Evolutionary conservation across 2,888 invertebrate species (phyloP).

Genomic region (Morpho deidamia): DNA sequence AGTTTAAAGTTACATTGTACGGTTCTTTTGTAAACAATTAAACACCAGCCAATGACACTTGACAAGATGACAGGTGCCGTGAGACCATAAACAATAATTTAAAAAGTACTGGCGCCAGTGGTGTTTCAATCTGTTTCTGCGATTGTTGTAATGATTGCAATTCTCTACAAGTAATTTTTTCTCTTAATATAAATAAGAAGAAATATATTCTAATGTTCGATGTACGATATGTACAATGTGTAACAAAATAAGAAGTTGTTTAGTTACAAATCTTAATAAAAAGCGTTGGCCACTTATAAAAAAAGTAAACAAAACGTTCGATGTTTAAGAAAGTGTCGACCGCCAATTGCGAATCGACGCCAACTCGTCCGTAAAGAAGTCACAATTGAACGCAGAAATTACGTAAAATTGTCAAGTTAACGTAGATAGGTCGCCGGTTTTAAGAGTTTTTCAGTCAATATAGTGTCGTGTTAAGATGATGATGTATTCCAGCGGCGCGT

Average conservation of each 20-base stretch:
- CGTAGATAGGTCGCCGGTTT: background rate
- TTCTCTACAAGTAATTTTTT: too few relatives aligned
- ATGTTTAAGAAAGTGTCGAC: constrained; percentile 27
- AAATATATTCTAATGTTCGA: too few relatives aligned
- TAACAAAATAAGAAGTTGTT: too few relatives aligned
- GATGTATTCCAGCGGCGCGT: constrained; percentile 77
- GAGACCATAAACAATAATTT: constrained; percentile 2
- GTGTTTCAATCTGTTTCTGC: background rate
- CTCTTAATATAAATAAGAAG: too few relatives aligned
- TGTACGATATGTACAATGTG: too few relatives aligned
- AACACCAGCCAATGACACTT: constrained; percentile 12
- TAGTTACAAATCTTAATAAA: background rate
- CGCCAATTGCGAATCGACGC: constrained; percentile 25
- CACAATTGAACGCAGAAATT: constrained; percentile 14
- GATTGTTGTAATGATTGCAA: too few relatives aligned
- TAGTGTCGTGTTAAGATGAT: constrained; percentile 59
- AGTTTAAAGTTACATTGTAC: too few relatives aligned
- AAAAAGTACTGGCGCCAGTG: background rate
- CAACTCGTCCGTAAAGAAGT: constrained; percentile 25
- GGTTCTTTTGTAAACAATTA: background rate
- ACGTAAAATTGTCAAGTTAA: constrained; percentile 23
- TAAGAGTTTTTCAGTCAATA: constrained; percentile 22
- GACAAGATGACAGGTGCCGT: constrained; percentile 7
- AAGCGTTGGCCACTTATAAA: constrained; percentile 34
- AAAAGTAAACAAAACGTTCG: constrained; percentile 23